Base-by-base conservation (phyloP, 2,113 vertebrate species). In the Mus spicilegus region DNA sequence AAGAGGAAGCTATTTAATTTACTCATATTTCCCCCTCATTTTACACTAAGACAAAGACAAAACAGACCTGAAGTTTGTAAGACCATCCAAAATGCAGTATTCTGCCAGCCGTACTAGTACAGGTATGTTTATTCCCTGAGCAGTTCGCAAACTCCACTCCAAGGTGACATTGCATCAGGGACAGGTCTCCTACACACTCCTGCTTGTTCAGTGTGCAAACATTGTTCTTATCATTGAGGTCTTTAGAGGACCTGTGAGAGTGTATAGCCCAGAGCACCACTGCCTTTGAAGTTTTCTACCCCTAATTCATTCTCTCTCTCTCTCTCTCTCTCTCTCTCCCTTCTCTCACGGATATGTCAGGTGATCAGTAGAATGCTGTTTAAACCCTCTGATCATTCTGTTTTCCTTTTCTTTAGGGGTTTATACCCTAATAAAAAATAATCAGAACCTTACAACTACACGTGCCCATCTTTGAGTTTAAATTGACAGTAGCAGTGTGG, bases 1-100 rank as follows among this genome's bases (percentile, higher is more conserved):
- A 93, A 46, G 3, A 94, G 11, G 10, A 89, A 58, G 61, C n/a
- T 94, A 7, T 77, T 95, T 87, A 42, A 84, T 93, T 92, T 82
- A 84, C 88, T 95, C 49, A 42, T 12, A 54, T 39, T 75, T 78
- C 42, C 56, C 49, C 39, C 42, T 85, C 42, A 5, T 95, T 77
- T 65, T 80, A 76, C 33, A 95, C 3, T 77, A 88, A 88, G 77
- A 75, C 42, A 70, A 89, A 75, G 67, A 88, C 33, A 94, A 96
- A 77, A 16, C 24, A 91, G 63, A 16, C 28, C 49, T 65, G 51
- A 17, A 94, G 42, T 87, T 63, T 69, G 8, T 69, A 77, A 72
- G 63, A 69, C 9, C 70, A 75, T 67, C 5, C 20, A 12, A 39
- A 86, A 81, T 26, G 70, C 9, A 85, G 72, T 72, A 9, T 49